Evolutionary conservation across 2,888 invertebrate species (phyloP).

Genomic region (Melipona beecheii): DNA sequence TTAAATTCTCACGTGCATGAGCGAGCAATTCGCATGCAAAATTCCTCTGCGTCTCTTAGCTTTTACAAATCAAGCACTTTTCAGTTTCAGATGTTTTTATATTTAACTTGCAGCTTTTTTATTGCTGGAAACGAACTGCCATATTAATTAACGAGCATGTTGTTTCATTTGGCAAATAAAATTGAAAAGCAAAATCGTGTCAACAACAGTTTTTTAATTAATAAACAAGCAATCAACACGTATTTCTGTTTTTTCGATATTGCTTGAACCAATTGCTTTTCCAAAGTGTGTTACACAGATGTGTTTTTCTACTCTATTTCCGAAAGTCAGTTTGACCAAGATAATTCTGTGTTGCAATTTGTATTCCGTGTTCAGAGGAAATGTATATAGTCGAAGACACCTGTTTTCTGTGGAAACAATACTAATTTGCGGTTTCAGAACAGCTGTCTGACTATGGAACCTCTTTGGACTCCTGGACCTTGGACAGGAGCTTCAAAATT

Average conservation of each 20-base stretch:
- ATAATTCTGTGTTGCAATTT: background rate
- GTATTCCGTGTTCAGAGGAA: background rate
- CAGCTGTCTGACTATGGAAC: constrained; percentile 47
- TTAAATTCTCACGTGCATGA: background rate
- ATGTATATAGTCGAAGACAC: background rate
- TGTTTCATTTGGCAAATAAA: background rate
- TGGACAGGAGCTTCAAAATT: background rate
- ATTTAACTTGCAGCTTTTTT: background rate
- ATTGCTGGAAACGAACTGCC: background rate
- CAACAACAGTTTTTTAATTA: background rate
- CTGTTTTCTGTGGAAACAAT: background rate
- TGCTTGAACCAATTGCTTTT: background rate
- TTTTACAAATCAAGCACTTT: background rate
- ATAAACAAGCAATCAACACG: background rate
- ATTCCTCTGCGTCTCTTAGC: background rate
- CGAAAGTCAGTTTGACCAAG: background rate
- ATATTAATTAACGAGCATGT: background rate
- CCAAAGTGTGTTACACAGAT: background rate
- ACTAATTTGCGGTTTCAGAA: constrained; percentile 50
- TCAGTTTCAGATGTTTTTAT: background rate
- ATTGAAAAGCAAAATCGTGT: background rate
- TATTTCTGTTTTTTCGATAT: background rate
- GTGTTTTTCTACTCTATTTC: background rate
- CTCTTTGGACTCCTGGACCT: constrained; percentile 8
- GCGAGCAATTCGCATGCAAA: background rate